Base-by-base conservation (phyloP, 2,888 invertebrate genomes). In the Drosophila koepferae region DNA sequence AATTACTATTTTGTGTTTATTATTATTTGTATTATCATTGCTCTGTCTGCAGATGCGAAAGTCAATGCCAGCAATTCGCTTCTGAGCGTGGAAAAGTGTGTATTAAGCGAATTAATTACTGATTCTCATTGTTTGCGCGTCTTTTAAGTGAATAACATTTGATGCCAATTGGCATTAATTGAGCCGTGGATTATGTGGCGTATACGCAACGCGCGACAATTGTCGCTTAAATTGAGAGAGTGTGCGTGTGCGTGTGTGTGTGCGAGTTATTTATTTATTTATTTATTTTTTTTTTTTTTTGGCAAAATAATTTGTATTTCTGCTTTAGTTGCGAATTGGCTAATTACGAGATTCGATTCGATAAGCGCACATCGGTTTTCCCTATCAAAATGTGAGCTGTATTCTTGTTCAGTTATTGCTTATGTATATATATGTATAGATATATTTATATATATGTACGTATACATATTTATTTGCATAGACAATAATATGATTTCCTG, bases 401-500 rank as follows among this genome's bases (percentile, higher is more conserved):
- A n/a, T n/a, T 55, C 31, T 18, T 36, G 5, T 31, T n/a, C 6
- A 18, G 38, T 23, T 41, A 31, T 31, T 72, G 38, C 31, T 10
- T 28, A 34, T n/a, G 12, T 53, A 23, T 12, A 12, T 20, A 20
- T 44, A 20, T 2, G 0, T 6, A 23, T 46, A 3, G 14, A 14
- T 46, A 2, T 23, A 23, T 46, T 1, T 46, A 8, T 23, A 14
- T 6, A 1, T 46, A 8, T 14, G 7, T 12, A 0, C 2, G 2
- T 23, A 40, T 23, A 10, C 28, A 16, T 48, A 10, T 49, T 23
- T 51, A 48, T 34, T 18, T 44, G 34, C 60, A 14, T 43, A n/a
- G 36, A 48, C 53, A 48, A 51, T 63, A 40, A 56, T 58, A 23
- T 56, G 60, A 63, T 60, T 69, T 49, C 53, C 68, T 68, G 64